phyloP scores from a whole-genome alignment of 2,797 vertebrate genomes.

The Gallinago nigripennis region DNA sequence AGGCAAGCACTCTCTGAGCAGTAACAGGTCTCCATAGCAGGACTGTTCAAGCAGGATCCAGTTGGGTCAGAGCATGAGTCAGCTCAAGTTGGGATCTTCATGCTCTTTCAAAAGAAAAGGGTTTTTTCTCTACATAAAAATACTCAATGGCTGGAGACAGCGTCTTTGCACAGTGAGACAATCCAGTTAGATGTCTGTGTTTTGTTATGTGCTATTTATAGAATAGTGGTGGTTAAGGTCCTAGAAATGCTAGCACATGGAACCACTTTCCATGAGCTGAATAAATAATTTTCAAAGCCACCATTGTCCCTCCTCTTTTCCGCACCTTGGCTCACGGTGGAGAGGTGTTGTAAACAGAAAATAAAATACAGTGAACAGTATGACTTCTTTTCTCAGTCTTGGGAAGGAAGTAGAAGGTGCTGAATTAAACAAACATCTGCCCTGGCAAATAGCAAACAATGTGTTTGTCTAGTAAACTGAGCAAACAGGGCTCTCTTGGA shows the following conservation, averaged over 20 bases:
- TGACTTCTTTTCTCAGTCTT: conserved; percentile 13
- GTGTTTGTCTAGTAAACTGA: conserved; percentile 58
- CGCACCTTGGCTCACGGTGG: not conserved
- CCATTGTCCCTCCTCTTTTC: not conserved
- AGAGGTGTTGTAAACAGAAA: not conserved
- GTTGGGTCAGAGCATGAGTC: not conserved
- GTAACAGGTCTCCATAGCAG: not conserved
- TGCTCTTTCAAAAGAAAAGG: not conserved
- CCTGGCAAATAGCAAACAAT: conserved; percentile 63
- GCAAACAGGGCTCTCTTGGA: conserved; percentile 47
- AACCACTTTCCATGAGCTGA: not conserved
- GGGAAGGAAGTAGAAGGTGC: conserved; percentile 59
- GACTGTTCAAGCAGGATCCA: not conserved
- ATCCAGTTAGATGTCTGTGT: not conserved
- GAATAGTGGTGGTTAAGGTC: not conserved
- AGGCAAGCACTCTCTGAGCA: not conserved
- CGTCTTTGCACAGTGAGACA: not conserved
- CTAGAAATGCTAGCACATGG: not conserved
- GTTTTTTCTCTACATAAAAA: not conserved
- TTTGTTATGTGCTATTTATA: not conserved
- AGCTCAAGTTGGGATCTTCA: not conserved
- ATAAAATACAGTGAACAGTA: not conserved
- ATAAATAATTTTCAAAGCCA: not conserved
- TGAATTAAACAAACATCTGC: conserved; percentile 66
- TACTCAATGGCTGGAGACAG: not conserved